Base-by-base conservation (phyloP, 2,113 vertebrate genomes). In the Thalassarche chlororhynchos region DNA sequence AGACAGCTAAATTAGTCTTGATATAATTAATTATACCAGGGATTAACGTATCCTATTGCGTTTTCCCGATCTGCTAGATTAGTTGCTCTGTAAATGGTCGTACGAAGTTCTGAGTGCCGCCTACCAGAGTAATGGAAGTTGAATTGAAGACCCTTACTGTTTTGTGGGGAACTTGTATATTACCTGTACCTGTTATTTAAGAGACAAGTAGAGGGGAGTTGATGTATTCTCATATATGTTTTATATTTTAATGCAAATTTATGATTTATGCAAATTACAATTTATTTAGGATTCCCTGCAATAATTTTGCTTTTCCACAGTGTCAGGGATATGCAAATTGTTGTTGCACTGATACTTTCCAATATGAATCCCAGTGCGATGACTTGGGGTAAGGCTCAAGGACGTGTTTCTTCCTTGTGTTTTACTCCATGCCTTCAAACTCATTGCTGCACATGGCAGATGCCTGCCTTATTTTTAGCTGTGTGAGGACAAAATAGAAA, bases 391-490 rank as follows among this genome's bases (percentile, higher is more conserved):
- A 84, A 86, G 47, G 40, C 72, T 95, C 40, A 42, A 75, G 69
- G 23, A 84, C 69, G 23, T 17, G 9, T 49, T 75, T 88, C 79
- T 88, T 75, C 55, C 55, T 74, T 65, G 40, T 21, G 20, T 83
- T 77, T 29, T 93, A 52, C 57, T 82, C 52, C 19, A 11, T 69
- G 52, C 42, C 17, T 91, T 93, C 77, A 62, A 69, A 62, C 65
- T 74, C 60, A 7, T 44, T 74, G 81, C 81, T 93, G 12, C 61
- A 87, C 91, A 87, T 91, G 65, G 49, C 93, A 96, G 81, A 87
- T 92, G 70, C 87, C 57, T 95, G 78, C 70, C 74, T 92, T 93
- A 94, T 96, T 97, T 97, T 95, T 96, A 94, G 87, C 78, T 79
- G 20, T 49, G 77, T n/a, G 46, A 95, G 78, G 58, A 94, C 89